phyloP scores from a whole-genome alignment of 2,113 vertebrate species.

The Hirundichthys speculiger region DNA sequence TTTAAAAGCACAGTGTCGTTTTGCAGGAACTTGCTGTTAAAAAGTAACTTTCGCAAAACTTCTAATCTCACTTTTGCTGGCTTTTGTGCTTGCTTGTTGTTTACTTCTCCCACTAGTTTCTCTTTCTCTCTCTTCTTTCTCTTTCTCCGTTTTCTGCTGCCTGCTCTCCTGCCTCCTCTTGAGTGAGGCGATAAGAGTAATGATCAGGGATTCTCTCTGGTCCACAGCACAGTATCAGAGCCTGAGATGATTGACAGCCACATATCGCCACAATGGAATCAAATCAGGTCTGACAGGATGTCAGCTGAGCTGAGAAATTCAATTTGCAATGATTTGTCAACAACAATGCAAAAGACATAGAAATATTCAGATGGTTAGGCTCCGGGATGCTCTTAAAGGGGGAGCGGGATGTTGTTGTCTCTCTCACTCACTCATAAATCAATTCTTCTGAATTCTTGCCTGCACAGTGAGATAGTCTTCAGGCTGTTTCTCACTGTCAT shows the following conservation, averaged over 20 bases:
- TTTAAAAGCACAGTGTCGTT: background rate
- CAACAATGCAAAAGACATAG: conserved; percentile 61
- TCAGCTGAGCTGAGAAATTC: conserved; percentile 64
- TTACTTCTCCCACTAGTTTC: background rate
- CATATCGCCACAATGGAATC: conserved; percentile 66
- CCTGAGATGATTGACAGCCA: conserved; percentile 63
- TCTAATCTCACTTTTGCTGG: conserved; percentile 33
- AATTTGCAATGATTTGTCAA: conserved; percentile 74
- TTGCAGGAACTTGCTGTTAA: background rate
- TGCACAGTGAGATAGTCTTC: conserved; percentile 77
- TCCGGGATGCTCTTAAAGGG: conserved; percentile 39
- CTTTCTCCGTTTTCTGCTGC: too few species aligned
- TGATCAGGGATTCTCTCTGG: conserved; percentile 66
- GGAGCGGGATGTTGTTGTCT: conserved; percentile 35
- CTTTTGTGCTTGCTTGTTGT: conserved; percentile 22
- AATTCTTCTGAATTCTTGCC: conserved; percentile 74
- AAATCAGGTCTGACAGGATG: conserved; percentile 63
- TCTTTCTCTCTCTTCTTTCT: conserved; percentile 1
- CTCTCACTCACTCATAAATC: conserved; percentile 69
- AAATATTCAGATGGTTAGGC: conserved; percentile 58
- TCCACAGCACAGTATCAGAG: conserved; percentile 59
- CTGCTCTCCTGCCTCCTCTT: conserved; percentile 8
- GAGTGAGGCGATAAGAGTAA: conserved; percentile 62
- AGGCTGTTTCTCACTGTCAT: conserved; percentile 70
- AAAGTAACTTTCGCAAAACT: conserved; percentile 31